These are phyloP conservation scores for Phengaris arion DNA, from an alignment of 2,888 invertebrate genomes.

Conservation along the genomic window DNA sequence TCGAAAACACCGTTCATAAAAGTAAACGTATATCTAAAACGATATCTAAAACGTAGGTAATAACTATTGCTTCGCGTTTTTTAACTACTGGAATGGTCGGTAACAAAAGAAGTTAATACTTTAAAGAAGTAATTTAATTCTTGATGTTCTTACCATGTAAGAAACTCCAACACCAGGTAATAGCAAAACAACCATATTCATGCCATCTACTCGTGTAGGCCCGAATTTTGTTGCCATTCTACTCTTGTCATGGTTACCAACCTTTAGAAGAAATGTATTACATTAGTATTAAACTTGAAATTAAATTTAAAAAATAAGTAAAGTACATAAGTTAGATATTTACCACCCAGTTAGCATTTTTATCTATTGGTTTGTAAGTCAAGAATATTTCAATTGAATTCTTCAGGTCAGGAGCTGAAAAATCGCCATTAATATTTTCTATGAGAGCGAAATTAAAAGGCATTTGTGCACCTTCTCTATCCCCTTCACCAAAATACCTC, in stretches of 20 bases:
- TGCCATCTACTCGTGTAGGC: constrained; percentile 81
- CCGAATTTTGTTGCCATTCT: constrained; percentile 83
- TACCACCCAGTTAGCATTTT: constrained; percentile 88
- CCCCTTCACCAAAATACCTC: constrained; percentile 81
- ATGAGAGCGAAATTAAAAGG: constrained; percentile 90
- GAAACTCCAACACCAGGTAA: constrained; percentile 88
- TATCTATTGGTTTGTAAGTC: constrained; percentile 80
- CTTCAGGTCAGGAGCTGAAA: constrained; percentile 81
- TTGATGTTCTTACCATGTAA: constrained; percentile 73
- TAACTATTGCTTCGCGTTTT: too few species aligned
- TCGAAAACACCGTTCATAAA: neutral
- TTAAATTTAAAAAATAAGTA: neutral
- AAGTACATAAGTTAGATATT: neutral
- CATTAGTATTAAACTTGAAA: neutral
- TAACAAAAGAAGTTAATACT: neutral
- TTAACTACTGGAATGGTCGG: neutral
- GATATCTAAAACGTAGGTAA: too few species aligned
- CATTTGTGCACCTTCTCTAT: constrained; percentile 82
- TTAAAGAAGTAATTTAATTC: neutral
- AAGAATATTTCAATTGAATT: constrained; percentile 82
- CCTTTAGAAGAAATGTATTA: constrained; percentile 52
- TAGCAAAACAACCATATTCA: constrained; percentile 85
- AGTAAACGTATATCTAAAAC: neutral
- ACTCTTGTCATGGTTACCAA: constrained; percentile 84
- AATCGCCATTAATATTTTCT: constrained; percentile 76